These are phyloP conservation scores for Hormiphora californensis DNA, from an alignment of 37 sponge, comb jelly and placozoan species.

Conservation along the genomic window DNA sequence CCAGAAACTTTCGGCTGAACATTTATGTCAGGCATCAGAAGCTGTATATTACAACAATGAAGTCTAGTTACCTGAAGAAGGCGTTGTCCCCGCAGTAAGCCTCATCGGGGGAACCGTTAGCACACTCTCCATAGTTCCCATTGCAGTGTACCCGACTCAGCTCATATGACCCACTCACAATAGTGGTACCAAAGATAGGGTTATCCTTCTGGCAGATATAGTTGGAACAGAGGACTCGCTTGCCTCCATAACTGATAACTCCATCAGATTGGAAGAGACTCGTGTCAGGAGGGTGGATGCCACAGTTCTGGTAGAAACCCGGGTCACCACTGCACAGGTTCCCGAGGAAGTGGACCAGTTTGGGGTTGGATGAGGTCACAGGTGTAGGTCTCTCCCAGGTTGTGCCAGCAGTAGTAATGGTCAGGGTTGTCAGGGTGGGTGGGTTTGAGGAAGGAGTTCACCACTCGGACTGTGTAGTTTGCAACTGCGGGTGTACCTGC, in stretches of 20 bases:
- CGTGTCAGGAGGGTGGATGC: not conserved
- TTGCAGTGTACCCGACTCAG: not conserved
- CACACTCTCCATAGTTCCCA: not conserved
- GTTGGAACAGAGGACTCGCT: not conserved
- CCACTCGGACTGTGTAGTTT: not conserved
- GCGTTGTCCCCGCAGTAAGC: no score
- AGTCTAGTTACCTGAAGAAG: no score
- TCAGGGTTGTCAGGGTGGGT: not conserved
- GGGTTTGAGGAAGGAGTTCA: conserved; percentile 4
- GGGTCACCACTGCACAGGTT: conserved; percentile 8
- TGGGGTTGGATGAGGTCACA: not conserved
- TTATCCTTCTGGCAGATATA: not conserved
- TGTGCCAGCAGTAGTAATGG: not conserved
- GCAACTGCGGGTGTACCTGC: not conserved
- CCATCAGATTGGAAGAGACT: no score
- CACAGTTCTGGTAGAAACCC: conserved; percentile 46
- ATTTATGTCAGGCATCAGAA: no score
- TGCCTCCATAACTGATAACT: no score
- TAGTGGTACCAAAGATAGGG: not conserved
- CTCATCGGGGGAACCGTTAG: no score
- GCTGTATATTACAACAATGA: no score
- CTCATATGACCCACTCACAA: not conserved
- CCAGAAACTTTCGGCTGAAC: no score
- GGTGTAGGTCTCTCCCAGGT: not conserved
- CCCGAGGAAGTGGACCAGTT: not conserved